Evolutionary conservation across 2,797 vertebrate genomes (phyloP).

Genomic region (Acanthurus tractus): DNA sequence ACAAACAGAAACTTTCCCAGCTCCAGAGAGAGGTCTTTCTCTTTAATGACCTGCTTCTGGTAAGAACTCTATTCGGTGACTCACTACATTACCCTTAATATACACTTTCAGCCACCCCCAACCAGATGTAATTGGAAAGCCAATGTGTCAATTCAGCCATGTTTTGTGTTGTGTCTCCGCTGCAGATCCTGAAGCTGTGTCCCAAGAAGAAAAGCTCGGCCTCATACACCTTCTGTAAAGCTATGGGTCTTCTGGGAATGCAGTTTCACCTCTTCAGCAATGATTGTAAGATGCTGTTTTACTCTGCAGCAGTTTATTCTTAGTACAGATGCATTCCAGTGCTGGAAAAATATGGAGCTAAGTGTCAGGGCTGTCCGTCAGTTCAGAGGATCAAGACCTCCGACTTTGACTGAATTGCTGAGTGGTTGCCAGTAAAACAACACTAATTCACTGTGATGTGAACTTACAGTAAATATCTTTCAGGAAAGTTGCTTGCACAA

Average conservation of each 20-base stretch:
- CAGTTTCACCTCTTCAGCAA: slow-evolving; percentile 99
- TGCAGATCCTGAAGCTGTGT: slow-evolving; percentile 96
- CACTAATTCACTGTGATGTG: slow-evolving; percentile 5
- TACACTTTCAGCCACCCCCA: not conserved
- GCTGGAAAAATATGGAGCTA: slow-evolving; percentile 55
- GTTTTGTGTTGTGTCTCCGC: slow-evolving; percentile 37
- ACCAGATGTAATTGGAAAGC: not conserved
- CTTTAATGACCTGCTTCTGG: slow-evolving; percentile 98
- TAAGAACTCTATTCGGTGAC: slow-evolving; percentile 75
- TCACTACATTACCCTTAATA: not conserved
- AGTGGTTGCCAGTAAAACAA: slow-evolving; percentile 15
- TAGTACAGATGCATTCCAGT: slow-evolving; percentile 5
- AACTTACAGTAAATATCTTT: not conserved
- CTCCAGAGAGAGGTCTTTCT: slow-evolving; percentile 99
- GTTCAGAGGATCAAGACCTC: slow-evolving; percentile 22
- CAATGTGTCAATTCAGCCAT: not conserved
- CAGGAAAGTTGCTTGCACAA: not conserved
- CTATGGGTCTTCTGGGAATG: slow-evolving; percentile 95
- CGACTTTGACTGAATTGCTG: slow-evolving; percentile 8
- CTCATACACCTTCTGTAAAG: slow-evolving; percentile 97
- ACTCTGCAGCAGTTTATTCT: slow-evolving; percentile 47
- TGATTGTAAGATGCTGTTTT: slow-evolving; percentile 90
- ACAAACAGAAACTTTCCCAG: slow-evolving; percentile 98
- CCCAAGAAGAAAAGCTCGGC: slow-evolving; percentile 98
- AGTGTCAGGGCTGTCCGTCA: slow-evolving; percentile 28